These are phyloP conservation scores for Eucera pruinosa DNA, from an alignment of 2,888 invertebrate genomes.

Conservation along the genomic window DNA sequence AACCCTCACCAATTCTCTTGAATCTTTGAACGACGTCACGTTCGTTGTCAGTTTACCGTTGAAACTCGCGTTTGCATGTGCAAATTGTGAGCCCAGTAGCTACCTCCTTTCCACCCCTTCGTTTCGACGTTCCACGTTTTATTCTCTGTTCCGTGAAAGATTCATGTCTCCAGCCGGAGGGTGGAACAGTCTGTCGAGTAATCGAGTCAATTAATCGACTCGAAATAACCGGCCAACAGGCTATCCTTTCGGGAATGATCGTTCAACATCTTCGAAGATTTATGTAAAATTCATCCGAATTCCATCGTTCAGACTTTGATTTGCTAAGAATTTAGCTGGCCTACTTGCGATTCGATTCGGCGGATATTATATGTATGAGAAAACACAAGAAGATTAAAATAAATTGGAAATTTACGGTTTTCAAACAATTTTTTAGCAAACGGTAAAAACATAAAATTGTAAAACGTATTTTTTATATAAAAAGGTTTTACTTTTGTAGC, in stretches of 20 bases:
- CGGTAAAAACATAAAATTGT: too few species aligned
- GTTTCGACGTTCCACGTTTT: constrained; percentile 41
- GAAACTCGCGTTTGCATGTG: constrained; percentile 66
- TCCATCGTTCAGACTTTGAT: constrained; percentile 2
- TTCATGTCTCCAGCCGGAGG: constrained; percentile 45
- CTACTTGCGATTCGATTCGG: constrained; percentile 12
- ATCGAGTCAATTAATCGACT: constrained; percentile 70
- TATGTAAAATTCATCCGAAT: constrained; percentile 26
- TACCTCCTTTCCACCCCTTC: not conserved
- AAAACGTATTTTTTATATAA: too few species aligned
- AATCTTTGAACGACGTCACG: constrained; percentile 76
- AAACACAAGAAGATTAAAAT: too few species aligned
- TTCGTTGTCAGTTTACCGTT: constrained; percentile 75
- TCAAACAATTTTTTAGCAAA: too few species aligned
- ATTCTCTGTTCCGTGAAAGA: constrained; percentile 54
- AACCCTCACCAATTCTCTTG: constrained; percentile 53
- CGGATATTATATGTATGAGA: not conserved
- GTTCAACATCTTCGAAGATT: not conserved
- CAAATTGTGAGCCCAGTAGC: constrained; percentile 50
- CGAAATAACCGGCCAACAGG: constrained; percentile 54
- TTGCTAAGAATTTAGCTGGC: constrained; percentile 21
- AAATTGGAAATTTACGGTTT: too few species aligned
- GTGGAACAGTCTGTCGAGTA: constrained; percentile 53
- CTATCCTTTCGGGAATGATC: not conserved
- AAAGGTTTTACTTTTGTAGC: too few species aligned